Evolutionary conservation across 1,140 invertebrate genomes (phyloP).

Genomic region (Zaprionus camerounensis): DNA sequence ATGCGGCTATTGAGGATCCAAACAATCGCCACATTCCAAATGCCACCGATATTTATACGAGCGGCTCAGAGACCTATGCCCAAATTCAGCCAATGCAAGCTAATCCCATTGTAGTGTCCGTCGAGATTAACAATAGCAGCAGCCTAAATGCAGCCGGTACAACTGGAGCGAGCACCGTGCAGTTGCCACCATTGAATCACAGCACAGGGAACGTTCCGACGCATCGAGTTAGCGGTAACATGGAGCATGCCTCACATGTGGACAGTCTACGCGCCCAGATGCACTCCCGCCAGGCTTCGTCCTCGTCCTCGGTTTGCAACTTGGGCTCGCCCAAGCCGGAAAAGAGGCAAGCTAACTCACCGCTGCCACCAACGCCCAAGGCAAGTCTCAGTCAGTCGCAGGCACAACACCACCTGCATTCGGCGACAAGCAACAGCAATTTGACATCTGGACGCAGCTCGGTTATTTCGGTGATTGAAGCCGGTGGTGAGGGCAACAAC

Average conservation of each 20-base stretch:
- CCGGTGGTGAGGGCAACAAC: conserved; percentile 60
- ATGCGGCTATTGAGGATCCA: conserved; percentile 94
- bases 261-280: conserved; percentile 80
- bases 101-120: conserved; percentile 85
- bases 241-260: conserved; percentile 67
- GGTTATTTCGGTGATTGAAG: conserved; percentile 84
- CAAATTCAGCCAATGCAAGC: conserved; percentile 90
- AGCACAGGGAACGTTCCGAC: conserved; percentile 13
- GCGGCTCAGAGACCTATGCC: conserved; percentile 94
- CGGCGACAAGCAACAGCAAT: conserved; percentile 70
- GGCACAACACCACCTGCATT: conserved; percentile 58
- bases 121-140: conserved; percentile 85
- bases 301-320: conserved; percentile 90
- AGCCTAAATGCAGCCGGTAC: conserved; percentile 31
- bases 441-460: conserved; percentile 82
- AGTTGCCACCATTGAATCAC: conserved; percentile 2
- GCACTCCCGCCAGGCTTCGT: conserved; percentile 86
- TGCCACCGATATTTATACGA: conserved; percentile 87
- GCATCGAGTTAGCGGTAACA: conserved; percentile 47
- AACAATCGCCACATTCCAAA: conserved; percentile 87
- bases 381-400: conserved; percentile 63
- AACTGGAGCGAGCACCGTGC: conserved; percentile 34
- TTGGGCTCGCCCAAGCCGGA: conserved; percentile 93
- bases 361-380: conserved; percentile 90
- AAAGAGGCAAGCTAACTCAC: conserved; percentile 94